Base-by-base conservation (phyloP, 1,140 invertebrate species). In the Drosophila nebulosa region DNA sequence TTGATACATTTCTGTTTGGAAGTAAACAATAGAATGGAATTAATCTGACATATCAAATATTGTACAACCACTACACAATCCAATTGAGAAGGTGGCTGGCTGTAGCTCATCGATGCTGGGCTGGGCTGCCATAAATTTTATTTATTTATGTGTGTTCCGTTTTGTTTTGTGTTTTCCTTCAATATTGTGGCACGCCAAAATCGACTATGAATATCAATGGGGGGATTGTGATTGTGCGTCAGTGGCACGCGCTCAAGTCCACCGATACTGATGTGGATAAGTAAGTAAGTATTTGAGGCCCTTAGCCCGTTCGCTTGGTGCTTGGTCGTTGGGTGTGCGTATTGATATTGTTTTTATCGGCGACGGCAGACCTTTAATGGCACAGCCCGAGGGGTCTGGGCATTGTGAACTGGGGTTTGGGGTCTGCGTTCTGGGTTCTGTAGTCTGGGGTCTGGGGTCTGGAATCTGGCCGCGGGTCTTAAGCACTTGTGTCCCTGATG, bases 341-440 rank as follows among this genome's bases (percentile, higher is more conserved):
- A 74, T 72, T 71, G 83, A 88, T 88, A 88, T 88, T 88, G 83
- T 88, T 88, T 85, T 88, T 88, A 88, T 88, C 83, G 78, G 77
- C 61, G 71, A 64, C 62, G 68, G 60, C 60, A 64, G 68, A 63
- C 58, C 66, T 78, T 53, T 52, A 27, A 64, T 39, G 24, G 26
- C 42, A 22, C 10, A 30, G 52, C 64, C 39, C 39, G 39, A 46
- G 39, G 30, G 39, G 39, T 36, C 35, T 36, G 35, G 12, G 63
- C 67, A 55, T n/a, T n/a, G n/a, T n/a, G n/a, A 30, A 30, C 27
- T 30, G 27, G 27, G 27, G 27, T 30, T 9, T 30, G 27, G 27
- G 27, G 10, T 30, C 27, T 9, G 27, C n/a, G n/a, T n/a, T 36
- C 35, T 36, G 35, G 12, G 63, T 67, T 55, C n/a, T n/a, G n/a